A percentile compares a stretch with the other conserved stretches of the same genome.
Conservation (phyloP, 2,888 invertebrate genomes). For the Drosophila aldrichi region DNA sequence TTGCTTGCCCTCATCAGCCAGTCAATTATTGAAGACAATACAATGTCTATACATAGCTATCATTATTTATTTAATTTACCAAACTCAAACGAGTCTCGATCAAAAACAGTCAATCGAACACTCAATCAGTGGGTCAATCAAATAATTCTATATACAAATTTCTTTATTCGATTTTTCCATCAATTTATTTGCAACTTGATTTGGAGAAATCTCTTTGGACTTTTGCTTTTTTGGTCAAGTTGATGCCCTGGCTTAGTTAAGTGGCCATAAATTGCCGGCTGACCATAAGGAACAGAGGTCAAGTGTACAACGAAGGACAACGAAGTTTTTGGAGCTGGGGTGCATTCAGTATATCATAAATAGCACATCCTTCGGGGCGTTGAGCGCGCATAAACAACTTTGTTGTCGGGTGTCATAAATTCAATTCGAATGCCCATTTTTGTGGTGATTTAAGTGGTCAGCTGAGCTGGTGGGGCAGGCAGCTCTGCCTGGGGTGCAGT, state of each 20-base stretch:
- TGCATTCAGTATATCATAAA: conserved; percentile 54
- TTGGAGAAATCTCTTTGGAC: conserved; percentile 23
- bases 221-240: conserved; percentile 31
- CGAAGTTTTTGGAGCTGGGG: not conserved
- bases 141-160: not conserved
- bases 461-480: conserved; percentile 23
- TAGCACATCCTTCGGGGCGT: conserved; percentile 57
- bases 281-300: conserved; percentile 63
- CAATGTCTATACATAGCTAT: not conserved
- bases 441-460: conserved; percentile 81
- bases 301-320: not conserved
- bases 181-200: conserved; percentile 34
- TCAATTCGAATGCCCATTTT: conserved; percentile 78
- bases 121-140: conserved; percentile 11
- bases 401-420: conserved; percentile 71
- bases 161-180: not conserved
- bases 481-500: conserved; percentile 26
- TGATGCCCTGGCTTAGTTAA: conserved; percentile 58
- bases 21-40: not conserved
- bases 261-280: conserved; percentile 71
- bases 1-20: not conserved
- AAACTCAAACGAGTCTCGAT: not conserved
- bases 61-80: not conserved
- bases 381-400: conserved; percentile 39
- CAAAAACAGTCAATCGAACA: conserved; percentile 4